phyloP scores from a whole-genome alignment of 1,140 invertebrate species.

The Druon quercuslanigerum region DNA sequence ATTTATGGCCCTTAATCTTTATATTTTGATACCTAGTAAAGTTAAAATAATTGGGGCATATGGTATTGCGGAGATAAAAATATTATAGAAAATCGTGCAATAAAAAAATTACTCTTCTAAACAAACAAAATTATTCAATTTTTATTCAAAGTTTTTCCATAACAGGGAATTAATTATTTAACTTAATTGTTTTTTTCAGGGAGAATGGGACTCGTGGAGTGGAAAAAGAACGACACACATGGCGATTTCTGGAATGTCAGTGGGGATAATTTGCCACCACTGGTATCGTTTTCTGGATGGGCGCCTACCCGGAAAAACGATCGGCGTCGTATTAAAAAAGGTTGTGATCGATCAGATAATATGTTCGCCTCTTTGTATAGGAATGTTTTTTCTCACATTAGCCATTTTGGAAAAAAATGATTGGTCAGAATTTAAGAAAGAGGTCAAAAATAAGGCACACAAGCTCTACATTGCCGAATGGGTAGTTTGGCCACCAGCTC shows the following conservation, averaged over 20 bases:
- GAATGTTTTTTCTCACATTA: constrained; percentile 87
- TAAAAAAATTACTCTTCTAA: no score
- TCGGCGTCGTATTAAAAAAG: constrained; percentile 87
- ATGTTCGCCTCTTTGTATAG: constrained; percentile 90
- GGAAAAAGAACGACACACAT: constrained; percentile 84
- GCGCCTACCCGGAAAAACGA: constrained; percentile 81
- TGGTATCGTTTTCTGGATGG: constrained; percentile 88
- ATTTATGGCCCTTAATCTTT: no score
- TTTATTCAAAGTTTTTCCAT: no score
- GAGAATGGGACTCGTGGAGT: constrained; percentile 80
- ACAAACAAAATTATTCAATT: no score
- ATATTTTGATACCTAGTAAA: no score
- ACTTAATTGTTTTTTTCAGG: constrained; percentile 48
- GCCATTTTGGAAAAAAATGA: constrained; percentile 83
- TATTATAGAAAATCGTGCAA: no score
- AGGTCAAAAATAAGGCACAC: constrained; percentile 87
- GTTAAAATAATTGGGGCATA: no score
- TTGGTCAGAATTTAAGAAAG: constrained; percentile 80
- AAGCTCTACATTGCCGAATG: constrained; percentile 88
- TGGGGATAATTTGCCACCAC: constrained; percentile 90
- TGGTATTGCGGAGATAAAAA: no score
- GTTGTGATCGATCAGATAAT: constrained; percentile 91
- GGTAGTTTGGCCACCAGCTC: constrained; percentile 88
- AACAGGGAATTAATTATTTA: neutral
- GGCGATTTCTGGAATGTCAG: constrained; percentile 85